Evolutionary conservation across 1,140 invertebrate species (phyloP).

Genomic region (Brachionus rubens): DNA sequence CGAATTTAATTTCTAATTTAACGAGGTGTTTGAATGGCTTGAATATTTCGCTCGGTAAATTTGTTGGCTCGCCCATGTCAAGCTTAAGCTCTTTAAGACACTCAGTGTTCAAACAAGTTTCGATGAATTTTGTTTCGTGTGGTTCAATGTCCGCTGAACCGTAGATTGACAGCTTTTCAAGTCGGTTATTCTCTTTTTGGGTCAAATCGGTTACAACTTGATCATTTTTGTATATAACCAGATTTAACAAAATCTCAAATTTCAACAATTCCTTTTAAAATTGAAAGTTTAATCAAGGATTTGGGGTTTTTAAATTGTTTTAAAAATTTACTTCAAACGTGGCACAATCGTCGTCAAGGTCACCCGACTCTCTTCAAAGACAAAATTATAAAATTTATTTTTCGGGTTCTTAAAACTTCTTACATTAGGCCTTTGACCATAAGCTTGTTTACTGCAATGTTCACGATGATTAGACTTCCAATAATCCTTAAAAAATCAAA

Average conservation of each 20-base stretch:
- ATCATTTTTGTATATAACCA: neutral
- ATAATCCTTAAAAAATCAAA: neutral
- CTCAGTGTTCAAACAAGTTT: too few relatives aligned
- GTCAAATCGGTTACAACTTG: neutral
- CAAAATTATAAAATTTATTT: too few relatives aligned
- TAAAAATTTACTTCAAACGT: neutral
- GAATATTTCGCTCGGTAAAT: too few relatives aligned
- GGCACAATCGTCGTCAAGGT: too few relatives aligned
- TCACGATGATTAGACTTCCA: neutral
- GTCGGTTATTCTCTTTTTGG: neutral
- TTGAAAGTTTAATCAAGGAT: too few relatives aligned
- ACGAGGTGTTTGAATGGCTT: too few relatives aligned
- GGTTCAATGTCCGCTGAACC: neutral
- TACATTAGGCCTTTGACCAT: neutral
- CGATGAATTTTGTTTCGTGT: neutral
- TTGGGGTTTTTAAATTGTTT: neutral
- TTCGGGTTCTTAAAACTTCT: neutral
- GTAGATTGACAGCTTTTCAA: neutral
- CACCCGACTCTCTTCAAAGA: too few relatives aligned
- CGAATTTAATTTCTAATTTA: too few relatives aligned
- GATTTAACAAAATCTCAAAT: neutral
- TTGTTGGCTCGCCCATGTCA: too few relatives aligned
- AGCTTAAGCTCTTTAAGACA: too few relatives aligned
- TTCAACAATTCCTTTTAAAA: neutral
- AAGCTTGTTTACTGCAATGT: neutral